phyloP scores from a whole-genome alignment of 2,113 vertebrate genomes.

The Edolisoma coerulescens region DNA sequence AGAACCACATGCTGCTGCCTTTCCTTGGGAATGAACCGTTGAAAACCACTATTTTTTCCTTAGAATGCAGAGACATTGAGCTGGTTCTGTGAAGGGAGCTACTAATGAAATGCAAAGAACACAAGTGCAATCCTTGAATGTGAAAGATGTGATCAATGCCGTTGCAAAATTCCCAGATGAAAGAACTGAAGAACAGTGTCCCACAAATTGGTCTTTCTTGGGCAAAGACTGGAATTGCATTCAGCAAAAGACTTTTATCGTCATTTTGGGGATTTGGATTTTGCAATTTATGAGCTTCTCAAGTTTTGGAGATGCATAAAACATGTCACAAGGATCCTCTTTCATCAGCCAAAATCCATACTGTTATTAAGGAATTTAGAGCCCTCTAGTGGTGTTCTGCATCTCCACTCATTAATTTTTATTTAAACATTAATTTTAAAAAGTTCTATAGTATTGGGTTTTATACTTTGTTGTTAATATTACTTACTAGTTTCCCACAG shows the following conservation, averaged over 20 bases:
- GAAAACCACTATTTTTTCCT: neutral
- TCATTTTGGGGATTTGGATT: neutral
- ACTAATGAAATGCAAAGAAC: neutral
- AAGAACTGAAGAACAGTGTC: neutral
- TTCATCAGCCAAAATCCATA: neutral
- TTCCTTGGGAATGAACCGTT: neutral
- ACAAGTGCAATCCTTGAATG: neutral
- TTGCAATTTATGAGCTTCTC: neutral
- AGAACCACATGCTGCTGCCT: neutral
- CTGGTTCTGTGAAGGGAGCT: neutral
- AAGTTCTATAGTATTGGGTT: neutral
- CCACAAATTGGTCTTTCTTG: neutral
- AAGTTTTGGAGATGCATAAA: neutral
- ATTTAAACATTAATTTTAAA: neutral
- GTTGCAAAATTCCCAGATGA: neutral
- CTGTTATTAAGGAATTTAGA: neutral
- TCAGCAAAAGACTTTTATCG: neutral
- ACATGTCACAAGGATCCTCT: neutral
- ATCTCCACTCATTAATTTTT: neutral
- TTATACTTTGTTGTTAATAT: neutral
- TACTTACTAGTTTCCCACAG: neutral
- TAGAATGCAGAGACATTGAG: neutral
- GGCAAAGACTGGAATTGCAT: neutral
- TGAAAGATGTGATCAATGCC: neutral
- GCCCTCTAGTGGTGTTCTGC: slow-evolving; percentile 55